phyloP scores from a whole-genome alignment of 2,797 vertebrate genomes.

The Diglossa cyanea region DNA sequence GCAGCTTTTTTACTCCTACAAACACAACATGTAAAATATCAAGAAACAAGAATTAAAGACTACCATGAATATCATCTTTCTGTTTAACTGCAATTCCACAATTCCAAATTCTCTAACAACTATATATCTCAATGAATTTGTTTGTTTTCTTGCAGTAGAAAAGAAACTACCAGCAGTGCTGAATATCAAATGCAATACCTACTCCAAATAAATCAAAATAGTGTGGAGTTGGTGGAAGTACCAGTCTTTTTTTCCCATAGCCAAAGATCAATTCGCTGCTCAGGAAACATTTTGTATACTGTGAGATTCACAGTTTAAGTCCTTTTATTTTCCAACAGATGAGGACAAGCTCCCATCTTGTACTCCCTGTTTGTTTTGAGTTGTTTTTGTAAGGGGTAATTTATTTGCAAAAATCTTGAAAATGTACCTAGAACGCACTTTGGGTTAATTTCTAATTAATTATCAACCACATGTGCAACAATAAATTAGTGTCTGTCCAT shows the following conservation, averaged over 20 bases:
- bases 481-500: not conserved
- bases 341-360: not conserved
- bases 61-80: not conserved
- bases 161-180: not conserved
- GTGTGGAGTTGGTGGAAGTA: not conserved
- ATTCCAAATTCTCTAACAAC: not conserved
- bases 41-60: not conserved
- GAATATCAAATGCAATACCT: not conserved
- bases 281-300: not conserved
- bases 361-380: not conserved
- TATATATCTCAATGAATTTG: not conserved
- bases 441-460: not conserved
- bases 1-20: not conserved
- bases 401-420: not conserved
- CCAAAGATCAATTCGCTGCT: not conserved
- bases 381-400: not conserved
- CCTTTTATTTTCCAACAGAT: not conserved
- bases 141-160: not conserved
- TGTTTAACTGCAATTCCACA: not conserved
- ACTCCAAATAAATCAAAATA: not conserved
- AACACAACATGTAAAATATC: not conserved
- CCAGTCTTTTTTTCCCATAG: not conserved
- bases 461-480: not conserved
- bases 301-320: not conserved
- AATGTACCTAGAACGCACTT: not conserved